Percentiles rank a stretch among this genome's conserved stretches.
phyloP scores from a whole-genome alignment of 2,113 vertebrate species.

The Poeciliopsis prolifica region DNA sequence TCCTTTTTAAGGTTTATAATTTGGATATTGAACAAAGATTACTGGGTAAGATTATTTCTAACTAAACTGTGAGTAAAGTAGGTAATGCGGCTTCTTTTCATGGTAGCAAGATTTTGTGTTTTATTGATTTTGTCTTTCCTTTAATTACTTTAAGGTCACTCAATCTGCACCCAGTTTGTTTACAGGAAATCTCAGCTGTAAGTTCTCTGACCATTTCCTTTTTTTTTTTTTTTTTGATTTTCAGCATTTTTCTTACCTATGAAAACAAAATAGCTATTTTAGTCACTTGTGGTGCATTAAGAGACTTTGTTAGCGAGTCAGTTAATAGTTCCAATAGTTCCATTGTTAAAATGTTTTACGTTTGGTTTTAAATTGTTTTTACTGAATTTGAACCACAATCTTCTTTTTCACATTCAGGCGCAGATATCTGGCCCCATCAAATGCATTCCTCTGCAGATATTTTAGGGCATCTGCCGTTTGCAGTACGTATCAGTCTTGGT shows the following conservation, averaged over 20 bases:
- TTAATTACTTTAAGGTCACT: slow-evolving; percentile 34
- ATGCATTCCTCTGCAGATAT: slow-evolving; percentile 82
- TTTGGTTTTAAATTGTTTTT: background rate
- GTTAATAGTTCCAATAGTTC: background rate
- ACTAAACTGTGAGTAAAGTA: background rate
- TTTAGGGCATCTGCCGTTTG: slow-evolving; percentile 85
- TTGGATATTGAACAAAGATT: slow-evolving; percentile 80
- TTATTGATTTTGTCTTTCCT: background rate
- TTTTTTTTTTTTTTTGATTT: background rate
- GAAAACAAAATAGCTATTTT: slow-evolving; percentile 47
- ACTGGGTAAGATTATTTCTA: slow-evolving; percentile 81
- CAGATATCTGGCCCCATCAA: slow-evolving; percentile 50
- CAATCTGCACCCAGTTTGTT: slow-evolving; percentile 34
- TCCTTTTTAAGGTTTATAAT: slow-evolving; percentile 80
- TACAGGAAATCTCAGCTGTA: slow-evolving; percentile 55
- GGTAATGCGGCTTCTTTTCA: too few relatives aligned
- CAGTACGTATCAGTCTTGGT: slow-evolving; percentile 79
- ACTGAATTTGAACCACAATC: background rate
- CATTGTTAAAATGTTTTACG: background rate
- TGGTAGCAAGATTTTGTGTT: background rate
- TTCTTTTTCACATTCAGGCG: slow-evolving; percentile 5
- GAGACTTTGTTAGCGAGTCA: background rate
- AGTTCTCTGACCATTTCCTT: slow-evolving; percentile 22
- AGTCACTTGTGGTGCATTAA: background rate
- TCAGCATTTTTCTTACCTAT: background rate